A percentile compares a stretch with the other conserved stretches of the same genome.
Evolutionary conservation across 1,140 invertebrate genomes (phyloP).

Genomic region (Papilio glaucus): DNA sequence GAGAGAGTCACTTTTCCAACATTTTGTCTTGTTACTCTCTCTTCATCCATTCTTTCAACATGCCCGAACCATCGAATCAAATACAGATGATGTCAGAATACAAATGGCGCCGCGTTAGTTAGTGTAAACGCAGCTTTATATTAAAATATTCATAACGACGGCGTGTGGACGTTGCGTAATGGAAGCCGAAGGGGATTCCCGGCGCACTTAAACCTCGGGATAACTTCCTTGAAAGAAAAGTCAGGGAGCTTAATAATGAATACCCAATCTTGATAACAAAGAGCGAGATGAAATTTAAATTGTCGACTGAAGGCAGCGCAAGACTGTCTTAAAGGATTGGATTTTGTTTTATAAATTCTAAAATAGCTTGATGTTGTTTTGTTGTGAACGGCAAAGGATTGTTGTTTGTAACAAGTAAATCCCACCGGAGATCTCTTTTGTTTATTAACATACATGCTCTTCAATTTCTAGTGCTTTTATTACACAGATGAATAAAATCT

Average conservation of each 20-base stretch:
- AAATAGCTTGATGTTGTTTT: neutral
- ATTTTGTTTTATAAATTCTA: neutral
- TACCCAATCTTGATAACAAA: neutral
- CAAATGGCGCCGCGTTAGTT: too few species aligned
- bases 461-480: too few species aligned
- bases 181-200: neutral
- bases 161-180: constrained; percentile 7
- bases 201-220: neutral
- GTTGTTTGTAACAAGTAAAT: too few species aligned
- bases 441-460: too few species aligned
- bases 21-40: too few species aligned
- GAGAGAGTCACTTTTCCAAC: too few species aligned
- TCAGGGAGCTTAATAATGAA: constrained; percentile 1
- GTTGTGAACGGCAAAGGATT: neutral
- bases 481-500: too few species aligned
- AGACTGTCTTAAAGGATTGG: neutral
- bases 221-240: constrained; percentile 1
- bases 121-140: neutral
- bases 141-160: neutral
- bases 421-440: too few species aligned
- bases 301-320: neutral
- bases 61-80: too few species aligned
- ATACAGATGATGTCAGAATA: too few species aligned
- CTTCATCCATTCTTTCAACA: too few species aligned
- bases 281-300: constrained; percentile 8